Percentiles rank a stretch among this genome's conserved stretches.
Conservation (phyloP, 2,113 vertebrate species). For the Serilophus lunatus region DNA sequence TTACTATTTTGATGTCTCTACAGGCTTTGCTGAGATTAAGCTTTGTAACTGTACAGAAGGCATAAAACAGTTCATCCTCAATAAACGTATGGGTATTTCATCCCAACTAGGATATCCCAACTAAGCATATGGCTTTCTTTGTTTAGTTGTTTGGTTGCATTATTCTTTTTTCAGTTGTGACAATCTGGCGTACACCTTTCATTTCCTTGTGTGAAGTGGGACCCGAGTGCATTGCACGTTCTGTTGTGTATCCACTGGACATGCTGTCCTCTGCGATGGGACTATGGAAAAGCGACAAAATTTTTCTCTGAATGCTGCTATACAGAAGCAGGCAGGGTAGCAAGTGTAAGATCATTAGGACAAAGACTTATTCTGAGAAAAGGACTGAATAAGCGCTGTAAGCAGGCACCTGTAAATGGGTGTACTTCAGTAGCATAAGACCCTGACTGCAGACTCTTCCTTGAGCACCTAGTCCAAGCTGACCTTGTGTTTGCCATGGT, state of each 20-base stretch:
- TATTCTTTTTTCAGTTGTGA: not conserved
- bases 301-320: not conserved
- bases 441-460: not conserved
- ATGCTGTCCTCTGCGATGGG: not conserved
- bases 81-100: not conserved
- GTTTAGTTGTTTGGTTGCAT: not conserved
- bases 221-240: not conserved
- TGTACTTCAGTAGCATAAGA: not conserved
- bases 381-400: not conserved
- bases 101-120: not conserved
- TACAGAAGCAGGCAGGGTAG: not conserved
- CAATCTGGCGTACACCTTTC: not conserved
- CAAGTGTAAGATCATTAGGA: not conserved
- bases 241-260: not conserved
- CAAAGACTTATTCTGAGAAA: not conserved
- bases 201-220: not conserved
- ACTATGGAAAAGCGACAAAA: not conserved
- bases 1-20: not conserved
- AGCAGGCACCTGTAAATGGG: not conserved
- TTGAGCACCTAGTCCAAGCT: not conserved
- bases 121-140: not conserved
- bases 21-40: not conserved
- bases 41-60: not conserved
- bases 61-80: not conserved
- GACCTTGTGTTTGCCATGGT: rapidly evolving